phyloP scores from a whole-genome alignment of 2,888 invertebrate genomes.

The Dicycla oo region DNA sequence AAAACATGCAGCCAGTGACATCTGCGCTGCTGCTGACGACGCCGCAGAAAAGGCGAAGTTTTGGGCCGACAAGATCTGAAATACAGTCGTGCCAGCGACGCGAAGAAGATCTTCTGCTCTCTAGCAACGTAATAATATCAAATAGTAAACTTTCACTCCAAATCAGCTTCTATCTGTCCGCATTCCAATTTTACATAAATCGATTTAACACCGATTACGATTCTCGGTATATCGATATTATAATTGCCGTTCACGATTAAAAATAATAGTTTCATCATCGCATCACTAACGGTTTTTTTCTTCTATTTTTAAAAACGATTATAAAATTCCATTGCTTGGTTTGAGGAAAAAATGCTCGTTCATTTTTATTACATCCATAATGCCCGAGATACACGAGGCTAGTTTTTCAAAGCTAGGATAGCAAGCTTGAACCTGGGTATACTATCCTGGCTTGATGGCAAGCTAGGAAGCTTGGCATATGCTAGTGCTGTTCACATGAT shows the following conservation, averaged over 20 bases:
- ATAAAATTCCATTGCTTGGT: slow-evolving; percentile 52
- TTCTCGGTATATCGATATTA: slow-evolving; percentile 61
- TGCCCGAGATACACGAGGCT: no score
- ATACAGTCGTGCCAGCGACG: no score
- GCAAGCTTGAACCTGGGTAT: no score
- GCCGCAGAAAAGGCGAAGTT: no score
- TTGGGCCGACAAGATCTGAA: no score
- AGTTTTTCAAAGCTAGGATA: no score
- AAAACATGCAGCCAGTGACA: no score
- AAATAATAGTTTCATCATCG: slow-evolving; percentile 55
- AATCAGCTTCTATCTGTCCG: slow-evolving; percentile 45
- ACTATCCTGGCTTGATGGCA: no score
- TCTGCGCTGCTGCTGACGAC: no score
- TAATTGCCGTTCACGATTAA: slow-evolving; percentile 63
- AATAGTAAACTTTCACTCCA: slow-evolving; percentile 52
- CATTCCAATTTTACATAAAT: slow-evolving; percentile 64
- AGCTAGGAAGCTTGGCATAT: no score
- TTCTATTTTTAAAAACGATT: slow-evolving; percentile 46
- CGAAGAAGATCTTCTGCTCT: no score
- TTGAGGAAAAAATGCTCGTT: slow-evolving; percentile 23
- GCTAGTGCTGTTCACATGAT: no score
- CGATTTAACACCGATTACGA: slow-evolving; percentile 61
- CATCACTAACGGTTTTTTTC: slow-evolving; percentile 54
- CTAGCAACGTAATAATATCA: slow-evolving; percentile 7
- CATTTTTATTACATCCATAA: slow-evolving; percentile 18